phyloP scores from a whole-genome alignment of 2,888 invertebrate species.

The Stramonita haemastoma region DNA sequence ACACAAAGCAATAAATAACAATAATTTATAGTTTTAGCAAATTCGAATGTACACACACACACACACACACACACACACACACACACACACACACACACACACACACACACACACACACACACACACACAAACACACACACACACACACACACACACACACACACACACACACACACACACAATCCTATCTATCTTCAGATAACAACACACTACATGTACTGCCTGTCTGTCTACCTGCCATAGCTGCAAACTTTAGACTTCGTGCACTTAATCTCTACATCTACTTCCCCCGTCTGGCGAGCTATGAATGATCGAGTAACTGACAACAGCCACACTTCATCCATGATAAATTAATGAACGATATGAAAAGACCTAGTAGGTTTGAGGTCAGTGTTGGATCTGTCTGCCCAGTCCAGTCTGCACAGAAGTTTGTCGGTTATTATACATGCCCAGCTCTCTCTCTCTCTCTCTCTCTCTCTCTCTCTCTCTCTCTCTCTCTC shows the following conservation, averaged over 20 bases:
- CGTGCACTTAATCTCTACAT: neutral
- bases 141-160: neutral
- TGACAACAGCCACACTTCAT: neutral
- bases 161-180: neutral
- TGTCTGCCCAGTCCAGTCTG: too few species aligned
- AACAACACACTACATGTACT: neutral
- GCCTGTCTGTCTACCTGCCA: too few species aligned
- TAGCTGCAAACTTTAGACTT: too few species aligned
- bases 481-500: neutral
- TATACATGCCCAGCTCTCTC: neutral
- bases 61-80: slow-evolving; percentile 1
- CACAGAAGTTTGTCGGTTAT: too few species aligned
- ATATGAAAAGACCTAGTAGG: too few species aligned
- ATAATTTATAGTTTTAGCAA: too few species aligned
- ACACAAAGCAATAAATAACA: too few species aligned
- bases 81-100: neutral
- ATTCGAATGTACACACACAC: neutral
- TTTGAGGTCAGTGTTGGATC: too few species aligned
- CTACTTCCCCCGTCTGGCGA: neutral
- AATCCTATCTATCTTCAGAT: too few species aligned
- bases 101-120: neutral
- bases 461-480: neutral
- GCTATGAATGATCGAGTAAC: neutral
- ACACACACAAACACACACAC: slow-evolving; percentile 5
- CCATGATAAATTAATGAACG: too few species aligned